These are phyloP conservation scores for Octopus bimaculoides DNA, from an alignment of 1,140 invertebrate species.

Conservation along the genomic window DNA sequence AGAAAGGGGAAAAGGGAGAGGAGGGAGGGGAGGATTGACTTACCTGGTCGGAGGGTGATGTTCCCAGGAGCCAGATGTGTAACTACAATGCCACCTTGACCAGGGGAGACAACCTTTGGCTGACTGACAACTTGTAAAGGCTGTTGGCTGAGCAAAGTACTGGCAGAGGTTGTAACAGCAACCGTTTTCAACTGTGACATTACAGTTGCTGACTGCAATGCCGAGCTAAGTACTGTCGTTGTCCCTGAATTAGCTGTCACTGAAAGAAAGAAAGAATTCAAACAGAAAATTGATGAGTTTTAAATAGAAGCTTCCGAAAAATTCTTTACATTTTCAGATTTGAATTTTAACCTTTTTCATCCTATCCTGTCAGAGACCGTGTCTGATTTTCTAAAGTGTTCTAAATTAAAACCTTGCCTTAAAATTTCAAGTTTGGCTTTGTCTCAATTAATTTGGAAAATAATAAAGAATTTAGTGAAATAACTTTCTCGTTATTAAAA, in stretches of 20 bases:
- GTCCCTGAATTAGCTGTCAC: constrained; percentile 7
- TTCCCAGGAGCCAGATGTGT: constrained; percentile 42
- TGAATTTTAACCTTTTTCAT: too few species aligned
- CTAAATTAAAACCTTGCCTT: too few species aligned
- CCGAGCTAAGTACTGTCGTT: neutral
- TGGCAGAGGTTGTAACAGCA: constrained; percentile 9
- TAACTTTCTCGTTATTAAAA: too few species aligned
- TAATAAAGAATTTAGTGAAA: too few species aligned
- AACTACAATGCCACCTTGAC: constrained; percentile 41
- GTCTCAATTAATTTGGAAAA: too few species aligned
- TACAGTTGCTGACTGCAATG: constrained; percentile 1
- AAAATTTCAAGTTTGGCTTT: too few species aligned
- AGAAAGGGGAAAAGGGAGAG: too few species aligned
- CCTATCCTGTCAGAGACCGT: too few species aligned
- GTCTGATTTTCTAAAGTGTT: too few species aligned
- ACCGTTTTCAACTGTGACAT: neutral
- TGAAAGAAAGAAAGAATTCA: neutral
- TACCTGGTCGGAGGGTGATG: constrained; percentile 38
- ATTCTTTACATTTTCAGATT: too few species aligned
- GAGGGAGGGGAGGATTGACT: neutral
- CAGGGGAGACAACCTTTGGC: constrained; percentile 38
- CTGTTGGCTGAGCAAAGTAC: neutral
- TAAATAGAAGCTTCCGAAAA: too few species aligned
- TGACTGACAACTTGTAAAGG: constrained; percentile 21
- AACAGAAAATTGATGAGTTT: neutral